Conservation (phyloP, 53 echinoderm and acorn worm species). For the Astropecten irregularis region DNA sequence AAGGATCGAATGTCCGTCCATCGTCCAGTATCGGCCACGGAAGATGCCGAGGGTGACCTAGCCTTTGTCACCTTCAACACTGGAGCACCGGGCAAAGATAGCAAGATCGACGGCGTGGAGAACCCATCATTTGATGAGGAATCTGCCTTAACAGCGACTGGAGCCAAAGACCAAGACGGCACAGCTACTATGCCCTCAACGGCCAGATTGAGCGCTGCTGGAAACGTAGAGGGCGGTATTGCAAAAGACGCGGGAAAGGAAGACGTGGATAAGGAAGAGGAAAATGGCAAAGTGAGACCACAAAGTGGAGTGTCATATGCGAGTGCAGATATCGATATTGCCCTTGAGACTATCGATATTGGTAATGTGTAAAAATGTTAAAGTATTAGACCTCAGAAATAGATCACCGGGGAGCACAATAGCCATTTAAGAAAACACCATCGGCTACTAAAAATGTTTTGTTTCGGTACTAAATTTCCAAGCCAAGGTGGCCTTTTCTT, state of each 20-base stretch:
- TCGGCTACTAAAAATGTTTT: too few relatives aligned
- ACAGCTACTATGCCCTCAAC: slow-evolving; percentile 21
- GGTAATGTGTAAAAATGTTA: not conserved
- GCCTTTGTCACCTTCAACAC: slow-evolving; percentile 16
- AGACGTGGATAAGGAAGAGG: not conserved
- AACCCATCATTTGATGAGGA: not conserved
- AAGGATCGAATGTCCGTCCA: slow-evolving; percentile 37
- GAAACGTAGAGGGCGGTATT: not conserved
- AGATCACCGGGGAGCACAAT: too few relatives aligned
- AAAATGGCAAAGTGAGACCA: not conserved
- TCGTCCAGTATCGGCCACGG: not conserved
- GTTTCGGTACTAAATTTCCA: too few relatives aligned
- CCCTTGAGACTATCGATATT: slow-evolving; percentile 6
- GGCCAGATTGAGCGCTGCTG: not conserved
- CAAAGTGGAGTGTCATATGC: slow-evolving; percentile 44
- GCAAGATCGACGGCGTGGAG: not conserved
- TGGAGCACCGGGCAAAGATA: not conserved
- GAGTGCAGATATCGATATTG: slow-evolving; percentile 42
- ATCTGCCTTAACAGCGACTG: not conserved
- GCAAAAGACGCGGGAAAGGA: too few relatives aligned
- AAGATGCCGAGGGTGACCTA: slow-evolving; percentile 8
- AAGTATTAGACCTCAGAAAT: too few relatives aligned
- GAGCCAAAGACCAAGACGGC: not conserved
- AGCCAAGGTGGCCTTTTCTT: too few relatives aligned
- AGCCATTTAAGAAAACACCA: too few relatives aligned